Evolutionary conservation across 2,888 invertebrate species (phyloP).

Genomic region (Smittia sp.): DNA sequence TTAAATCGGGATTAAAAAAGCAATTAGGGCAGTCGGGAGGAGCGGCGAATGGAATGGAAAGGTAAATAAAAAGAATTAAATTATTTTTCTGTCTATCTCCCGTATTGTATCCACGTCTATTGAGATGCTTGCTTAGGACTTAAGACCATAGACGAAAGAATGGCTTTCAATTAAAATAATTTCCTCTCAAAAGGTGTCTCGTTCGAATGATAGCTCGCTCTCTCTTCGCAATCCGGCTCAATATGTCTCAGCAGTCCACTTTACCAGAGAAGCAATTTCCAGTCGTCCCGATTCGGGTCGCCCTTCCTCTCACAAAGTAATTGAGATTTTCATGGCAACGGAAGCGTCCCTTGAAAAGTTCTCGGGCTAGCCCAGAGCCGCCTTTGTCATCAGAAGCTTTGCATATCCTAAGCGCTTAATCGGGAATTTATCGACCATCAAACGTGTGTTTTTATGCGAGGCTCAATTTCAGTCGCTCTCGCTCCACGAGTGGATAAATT

Average conservation of each 20-base stretch:
- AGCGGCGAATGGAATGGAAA: not conserved
- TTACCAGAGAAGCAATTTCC: too few species aligned
- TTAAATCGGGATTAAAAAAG: constrained; percentile 2
- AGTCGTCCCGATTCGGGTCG: too few species aligned
- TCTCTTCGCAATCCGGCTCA: too few species aligned
- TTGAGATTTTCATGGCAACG: too few species aligned
- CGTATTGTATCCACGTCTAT: not conserved
- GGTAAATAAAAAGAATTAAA: constrained; percentile 23
- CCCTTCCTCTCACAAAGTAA: too few species aligned
- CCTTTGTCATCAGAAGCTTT: constrained; percentile 3
- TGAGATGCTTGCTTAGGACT: too few species aligned
- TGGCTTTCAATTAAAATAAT: too few species aligned
- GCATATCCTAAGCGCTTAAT: not conserved
- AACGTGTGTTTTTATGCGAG: not conserved
- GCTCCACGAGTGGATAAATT: too few species aligned
- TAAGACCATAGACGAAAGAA: too few species aligned
- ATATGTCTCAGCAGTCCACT: too few species aligned
- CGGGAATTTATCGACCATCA: constrained; percentile 26
- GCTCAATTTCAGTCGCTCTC: not conserved
- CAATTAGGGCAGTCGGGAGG: constrained; percentile 19
- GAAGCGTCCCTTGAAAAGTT: not conserved
- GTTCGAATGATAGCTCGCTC: too few species aligned
- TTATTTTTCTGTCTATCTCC: constrained; percentile 9
- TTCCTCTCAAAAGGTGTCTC: too few species aligned
- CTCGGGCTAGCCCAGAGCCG: not conserved